A percentile compares a stretch with the other conserved stretches of the same genome.
Conservation (phyloP, 2,888 invertebrate species). For the Halictus ligatus region DNA sequence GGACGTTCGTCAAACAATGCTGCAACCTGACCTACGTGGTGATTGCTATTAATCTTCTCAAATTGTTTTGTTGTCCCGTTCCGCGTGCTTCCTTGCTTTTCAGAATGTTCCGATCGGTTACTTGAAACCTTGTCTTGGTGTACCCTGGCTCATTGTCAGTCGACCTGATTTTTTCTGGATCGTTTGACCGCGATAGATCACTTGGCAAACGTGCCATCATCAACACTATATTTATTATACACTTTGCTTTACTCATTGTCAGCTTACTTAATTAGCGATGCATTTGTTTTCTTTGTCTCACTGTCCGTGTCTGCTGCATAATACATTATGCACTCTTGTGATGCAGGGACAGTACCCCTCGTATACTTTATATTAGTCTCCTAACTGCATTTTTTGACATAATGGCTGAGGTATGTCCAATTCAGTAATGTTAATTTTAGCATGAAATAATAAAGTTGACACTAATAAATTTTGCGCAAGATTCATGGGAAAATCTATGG, state of each 20-base stretch:
- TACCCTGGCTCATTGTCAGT: background rate
- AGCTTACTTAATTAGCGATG: background rate
- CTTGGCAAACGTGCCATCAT: background rate
- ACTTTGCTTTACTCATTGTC: too few species aligned
- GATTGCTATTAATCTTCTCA: conserved; percentile 71
- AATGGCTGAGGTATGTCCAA: too few species aligned
- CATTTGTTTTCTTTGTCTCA: background rate
- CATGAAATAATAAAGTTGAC: too few species aligned
- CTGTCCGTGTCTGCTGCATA: background rate
- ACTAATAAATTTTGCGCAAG: too few species aligned
- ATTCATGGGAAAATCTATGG: too few species aligned
- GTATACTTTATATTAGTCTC: too few species aligned
- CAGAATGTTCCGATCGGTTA: conserved; percentile 28
- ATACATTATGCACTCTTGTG: background rate
- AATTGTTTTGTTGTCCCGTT: conserved; percentile 59
- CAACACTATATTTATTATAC: too few species aligned
- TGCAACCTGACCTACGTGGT: conserved; percentile 70
- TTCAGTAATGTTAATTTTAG: too few species aligned
- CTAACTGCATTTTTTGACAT: too few species aligned
- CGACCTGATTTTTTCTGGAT: conserved; percentile 7
- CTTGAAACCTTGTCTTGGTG: conserved; percentile 3
- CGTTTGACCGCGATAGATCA: background rate
- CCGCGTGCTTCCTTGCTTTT: conserved; percentile 40
- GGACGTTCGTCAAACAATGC: conserved; percentile 70
- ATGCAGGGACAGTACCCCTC: too few species aligned